Evolutionary conservation across 2,797 vertebrate species (phyloP).

Genomic region (Pseudocheirus occidentalis): DNA sequence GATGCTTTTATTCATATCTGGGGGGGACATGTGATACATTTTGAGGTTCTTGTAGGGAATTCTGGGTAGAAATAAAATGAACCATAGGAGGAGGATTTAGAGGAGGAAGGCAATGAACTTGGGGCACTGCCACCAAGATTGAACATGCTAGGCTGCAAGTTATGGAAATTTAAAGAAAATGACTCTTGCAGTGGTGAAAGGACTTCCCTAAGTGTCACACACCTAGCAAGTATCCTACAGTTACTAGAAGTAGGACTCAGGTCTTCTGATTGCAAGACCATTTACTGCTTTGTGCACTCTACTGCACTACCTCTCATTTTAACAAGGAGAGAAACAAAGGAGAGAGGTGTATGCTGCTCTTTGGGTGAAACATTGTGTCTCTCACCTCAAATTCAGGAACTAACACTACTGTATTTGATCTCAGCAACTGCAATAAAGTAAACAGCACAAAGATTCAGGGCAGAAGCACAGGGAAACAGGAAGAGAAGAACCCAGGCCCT

Average conservation of each 20-base stretch:
- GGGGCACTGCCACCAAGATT: neutral
- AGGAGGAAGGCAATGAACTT: neutral
- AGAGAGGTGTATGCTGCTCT: neutral
- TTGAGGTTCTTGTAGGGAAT: neutral
- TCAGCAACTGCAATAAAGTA: neutral
- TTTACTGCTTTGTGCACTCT: neutral
- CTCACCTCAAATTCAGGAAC: neutral
- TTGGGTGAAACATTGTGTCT: neutral
- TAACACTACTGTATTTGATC: neutral
- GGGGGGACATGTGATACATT: neutral
- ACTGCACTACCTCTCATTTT: neutral
- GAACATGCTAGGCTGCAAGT: neutral
- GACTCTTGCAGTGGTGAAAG: neutral
- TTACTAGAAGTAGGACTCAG: neutral
- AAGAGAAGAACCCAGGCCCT: neutral
- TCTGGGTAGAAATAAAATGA: neutral
- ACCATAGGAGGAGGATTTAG: neutral
- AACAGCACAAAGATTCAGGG: neutral
- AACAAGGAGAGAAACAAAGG: neutral
- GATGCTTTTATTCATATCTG: neutral
- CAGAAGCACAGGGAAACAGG: neutral
- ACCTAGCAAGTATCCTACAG: neutral
- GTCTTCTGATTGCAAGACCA: neutral
- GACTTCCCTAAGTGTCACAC: neutral
- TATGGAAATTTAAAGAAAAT: neutral